Evolutionary conservation across 2,113 vertebrate genomes (phyloP).

Genomic region (Morone saxatilis): DNA sequence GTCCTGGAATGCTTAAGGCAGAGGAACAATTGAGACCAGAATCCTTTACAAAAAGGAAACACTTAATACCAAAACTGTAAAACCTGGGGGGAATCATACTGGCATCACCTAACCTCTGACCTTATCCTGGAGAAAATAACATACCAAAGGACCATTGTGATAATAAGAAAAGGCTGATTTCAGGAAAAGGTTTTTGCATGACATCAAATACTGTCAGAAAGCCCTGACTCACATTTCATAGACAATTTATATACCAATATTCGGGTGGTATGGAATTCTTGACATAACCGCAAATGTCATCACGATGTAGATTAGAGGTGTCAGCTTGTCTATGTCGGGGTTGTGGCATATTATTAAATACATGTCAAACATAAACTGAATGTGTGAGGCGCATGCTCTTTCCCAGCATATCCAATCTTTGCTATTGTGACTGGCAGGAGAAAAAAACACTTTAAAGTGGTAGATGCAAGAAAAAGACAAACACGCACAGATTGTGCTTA

Average conservation of each 20-base stretch:
- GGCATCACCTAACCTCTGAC: conserved; percentile 44
- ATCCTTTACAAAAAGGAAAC: conserved; percentile 30
- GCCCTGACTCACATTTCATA: neutral
- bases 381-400: conserved; percentile 22
- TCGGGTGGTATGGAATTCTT: conserved; percentile 25
- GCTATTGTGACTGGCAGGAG: conserved; percentile 52
- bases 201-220: conserved; percentile 36
- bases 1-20: conserved; percentile 46
- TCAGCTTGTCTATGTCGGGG: conserved; percentile 49
- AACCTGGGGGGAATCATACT: conserved; percentile 45
- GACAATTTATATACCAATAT: conserved; percentile 9
- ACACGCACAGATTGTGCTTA: conserved; percentile 23
- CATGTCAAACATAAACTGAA: conserved; percentile 58
- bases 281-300: conserved; percentile 57
- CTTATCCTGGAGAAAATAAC: conserved; percentile 43
- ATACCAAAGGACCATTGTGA: conserved; percentile 34
- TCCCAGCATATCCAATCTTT: conserved; percentile 49
- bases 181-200: conserved; percentile 19
- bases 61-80: conserved; percentile 28
- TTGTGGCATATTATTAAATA: conserved; percentile 54
- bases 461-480: conserved; percentile 6
- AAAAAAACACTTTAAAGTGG: conserved; percentile 30
- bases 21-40: conserved; percentile 42
- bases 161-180: conserved; percentile 24
- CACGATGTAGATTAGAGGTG: conserved; percentile 56